phyloP scores from a whole-genome alignment of 2,797 vertebrate species.

The Clamator glandarius region DNA sequence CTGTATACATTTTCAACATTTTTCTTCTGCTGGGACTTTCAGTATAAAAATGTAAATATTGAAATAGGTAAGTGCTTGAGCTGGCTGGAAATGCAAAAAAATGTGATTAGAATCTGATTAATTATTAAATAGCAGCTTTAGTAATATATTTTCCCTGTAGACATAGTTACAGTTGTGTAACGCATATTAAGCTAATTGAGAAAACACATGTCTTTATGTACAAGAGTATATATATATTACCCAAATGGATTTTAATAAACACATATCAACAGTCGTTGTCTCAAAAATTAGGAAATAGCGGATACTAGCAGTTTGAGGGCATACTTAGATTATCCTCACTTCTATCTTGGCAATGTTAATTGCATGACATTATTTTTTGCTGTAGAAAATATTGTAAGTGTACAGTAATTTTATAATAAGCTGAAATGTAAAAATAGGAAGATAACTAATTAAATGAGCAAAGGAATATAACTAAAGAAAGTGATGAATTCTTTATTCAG shows the following conservation, averaged over 20 bases:
- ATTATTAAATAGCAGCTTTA: conserved; percentile 24
- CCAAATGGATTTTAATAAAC: conserved; percentile 11
- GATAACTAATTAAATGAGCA: background rate
- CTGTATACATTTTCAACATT: background rate
- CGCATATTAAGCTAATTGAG: background rate
- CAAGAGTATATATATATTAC: background rate
- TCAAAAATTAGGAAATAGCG: background rate
- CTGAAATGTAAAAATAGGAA: background rate
- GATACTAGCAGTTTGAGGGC: background rate
- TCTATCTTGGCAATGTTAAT: background rate
- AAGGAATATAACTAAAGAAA: background rate
- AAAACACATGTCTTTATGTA: background rate
- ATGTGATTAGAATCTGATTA: background rate
- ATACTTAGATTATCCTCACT: background rate
- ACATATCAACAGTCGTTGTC: background rate
- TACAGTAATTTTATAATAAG: background rate
- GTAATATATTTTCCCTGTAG: conserved; percentile 18
- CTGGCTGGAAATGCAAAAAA: background rate
- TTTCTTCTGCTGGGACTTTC: background rate
- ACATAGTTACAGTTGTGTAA: background rate
- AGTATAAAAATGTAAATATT: background rate
- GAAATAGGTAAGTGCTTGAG: background rate
- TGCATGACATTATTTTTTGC: background rate
- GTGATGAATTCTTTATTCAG: rapidly evolving
- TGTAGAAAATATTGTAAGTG: background rate